Evolutionary conservation across 2,113 vertebrate species (phyloP).

Genomic region (Anser brachyrhynchus): DNA sequence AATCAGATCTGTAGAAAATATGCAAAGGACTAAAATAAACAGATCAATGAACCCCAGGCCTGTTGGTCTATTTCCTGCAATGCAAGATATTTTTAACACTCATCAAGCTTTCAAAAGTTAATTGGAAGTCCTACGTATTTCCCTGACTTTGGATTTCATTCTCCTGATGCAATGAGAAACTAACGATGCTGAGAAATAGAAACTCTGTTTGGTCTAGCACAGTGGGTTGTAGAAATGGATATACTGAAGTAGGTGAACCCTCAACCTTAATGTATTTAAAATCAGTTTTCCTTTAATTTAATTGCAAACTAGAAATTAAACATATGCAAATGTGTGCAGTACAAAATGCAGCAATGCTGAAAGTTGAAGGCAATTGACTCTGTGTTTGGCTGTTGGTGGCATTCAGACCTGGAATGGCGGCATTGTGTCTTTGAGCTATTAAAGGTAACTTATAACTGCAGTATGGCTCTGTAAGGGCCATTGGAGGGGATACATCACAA

Average conservation of each 20-base stretch:
- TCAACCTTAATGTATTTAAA: neutral
- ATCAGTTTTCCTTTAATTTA: neutral
- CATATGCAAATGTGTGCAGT: neutral
- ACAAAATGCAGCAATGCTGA: neutral
- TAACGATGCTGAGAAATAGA: neutral
- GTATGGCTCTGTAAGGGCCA: neutral
- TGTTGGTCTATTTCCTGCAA: constrained; percentile 47
- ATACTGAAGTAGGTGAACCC: neutral
- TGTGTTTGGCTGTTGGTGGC: neutral
- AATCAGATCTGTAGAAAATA: constrained; percentile 58
- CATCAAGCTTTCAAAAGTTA: constrained; percentile 50
- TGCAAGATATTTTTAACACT: constrained; percentile 37
- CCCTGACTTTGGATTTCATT: constrained; percentile 20
- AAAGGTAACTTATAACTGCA: neutral
- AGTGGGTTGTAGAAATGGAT: neutral
- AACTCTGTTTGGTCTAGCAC: neutral
- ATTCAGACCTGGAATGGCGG: neutral
- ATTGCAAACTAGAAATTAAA: neutral
- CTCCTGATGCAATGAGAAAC: constrained; percentile 43
- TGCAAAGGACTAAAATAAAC: constrained; percentile 39
- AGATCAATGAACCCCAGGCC: neutral
- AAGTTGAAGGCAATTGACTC: neutral
- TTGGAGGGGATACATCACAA: fast-evolving
- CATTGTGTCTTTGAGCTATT: neutral
- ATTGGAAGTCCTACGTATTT: constrained; percentile 48